Percentiles rank a stretch among this genome's conserved stretches.
phyloP scores from a whole-genome alignment of 2,113 vertebrate genomes.

The Cettia cetti region DNA sequence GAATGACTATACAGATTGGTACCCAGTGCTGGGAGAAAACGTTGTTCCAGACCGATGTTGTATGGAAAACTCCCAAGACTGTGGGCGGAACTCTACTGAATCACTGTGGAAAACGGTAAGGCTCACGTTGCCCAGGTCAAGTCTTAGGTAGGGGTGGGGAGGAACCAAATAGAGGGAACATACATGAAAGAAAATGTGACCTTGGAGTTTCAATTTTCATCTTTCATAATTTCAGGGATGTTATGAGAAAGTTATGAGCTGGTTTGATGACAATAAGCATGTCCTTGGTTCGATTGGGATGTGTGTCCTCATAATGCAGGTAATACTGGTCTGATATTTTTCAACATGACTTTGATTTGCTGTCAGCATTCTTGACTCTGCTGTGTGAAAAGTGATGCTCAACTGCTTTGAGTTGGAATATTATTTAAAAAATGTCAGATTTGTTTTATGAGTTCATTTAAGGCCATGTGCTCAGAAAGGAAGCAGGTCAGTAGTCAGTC shows the following conservation, averaged over 20 bases:
- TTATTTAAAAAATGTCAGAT: not conserved
- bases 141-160: not conserved
- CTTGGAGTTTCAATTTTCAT: not conserved
- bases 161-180: not conserved
- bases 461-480: not conserved
- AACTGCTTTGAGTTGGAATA: not conserved
- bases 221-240: constrained; percentile 82
- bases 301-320: constrained; percentile 94
- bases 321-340: constrained; percentile 44
- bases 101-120: constrained; percentile 88
- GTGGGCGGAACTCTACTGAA: constrained; percentile 87
- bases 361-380: not conserved
- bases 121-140: not conserved
- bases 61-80: constrained; percentile 93
- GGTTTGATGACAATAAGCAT: constrained; percentile 93
- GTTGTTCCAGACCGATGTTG: constrained; percentile 95
- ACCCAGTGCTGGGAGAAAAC: constrained; percentile 87
- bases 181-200: not conserved
- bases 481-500: not conserved
- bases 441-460: not conserved
- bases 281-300: constrained; percentile 90
- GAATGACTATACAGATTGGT: constrained; percentile 91
- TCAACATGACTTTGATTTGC: not conserved
- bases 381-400: not conserved
- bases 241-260: constrained; percentile 91